These are phyloP conservation scores for Dolichotis patagonum DNA, from an alignment of 2,113 vertebrate genomes.

Conservation along the genomic window DNA sequence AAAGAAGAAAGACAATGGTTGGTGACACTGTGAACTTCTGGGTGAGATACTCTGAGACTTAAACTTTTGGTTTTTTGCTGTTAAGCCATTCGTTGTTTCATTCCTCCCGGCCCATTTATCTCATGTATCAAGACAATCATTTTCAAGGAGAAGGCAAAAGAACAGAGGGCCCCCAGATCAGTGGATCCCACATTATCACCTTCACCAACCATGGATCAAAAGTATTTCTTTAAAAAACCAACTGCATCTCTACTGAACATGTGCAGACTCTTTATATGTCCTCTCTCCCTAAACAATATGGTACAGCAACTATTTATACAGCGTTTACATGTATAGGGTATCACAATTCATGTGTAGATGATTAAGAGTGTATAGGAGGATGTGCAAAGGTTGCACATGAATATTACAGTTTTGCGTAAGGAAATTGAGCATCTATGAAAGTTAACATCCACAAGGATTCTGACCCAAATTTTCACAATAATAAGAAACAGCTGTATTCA, in stretches of 20 bases:
- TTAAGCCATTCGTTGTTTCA: not conserved
- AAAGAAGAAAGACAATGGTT: not conserved
- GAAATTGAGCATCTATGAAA: not conserved
- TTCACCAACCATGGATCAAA: not conserved
- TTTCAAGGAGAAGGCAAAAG: not conserved
- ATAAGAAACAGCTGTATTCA: not conserved
- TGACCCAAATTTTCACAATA: not conserved
- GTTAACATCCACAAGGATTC: not conserved
- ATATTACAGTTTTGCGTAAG: not conserved
- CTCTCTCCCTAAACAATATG: not conserved
- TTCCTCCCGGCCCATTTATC: not conserved
- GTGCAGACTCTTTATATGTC: not conserved
- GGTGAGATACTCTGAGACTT: not conserved
- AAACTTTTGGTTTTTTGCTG: not conserved
- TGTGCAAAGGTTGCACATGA: not conserved
- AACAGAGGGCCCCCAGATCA: too few relatives aligned
- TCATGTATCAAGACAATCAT: not conserved
- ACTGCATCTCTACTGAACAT: not conserved
- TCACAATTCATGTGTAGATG: not conserved
- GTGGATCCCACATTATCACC: not conserved
- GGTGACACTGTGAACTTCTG: not conserved
- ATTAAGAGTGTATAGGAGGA: not conserved
- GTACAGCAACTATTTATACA: not conserved
- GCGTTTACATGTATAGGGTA: not conserved
- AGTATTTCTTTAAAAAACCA: not conserved